These are phyloP conservation scores for Chesias legatella DNA, from an alignment of 2,888 invertebrate genomes.

Conservation along the genomic window DNA sequence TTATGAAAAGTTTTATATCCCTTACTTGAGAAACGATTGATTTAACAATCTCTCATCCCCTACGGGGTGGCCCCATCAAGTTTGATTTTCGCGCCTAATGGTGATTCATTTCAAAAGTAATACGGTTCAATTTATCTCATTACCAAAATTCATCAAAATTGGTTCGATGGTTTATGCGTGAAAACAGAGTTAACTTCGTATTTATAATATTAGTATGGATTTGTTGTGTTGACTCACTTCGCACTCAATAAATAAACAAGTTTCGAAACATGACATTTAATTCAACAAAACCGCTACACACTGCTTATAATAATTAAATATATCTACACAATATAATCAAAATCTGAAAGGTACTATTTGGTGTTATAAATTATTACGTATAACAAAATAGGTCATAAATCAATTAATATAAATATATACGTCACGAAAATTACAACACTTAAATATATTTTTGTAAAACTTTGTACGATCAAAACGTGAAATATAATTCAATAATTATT, in stretches of 20 bases:
- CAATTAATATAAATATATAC: constrained; percentile 40
- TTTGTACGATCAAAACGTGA: constrained; percentile 42
- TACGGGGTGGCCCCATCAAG: no score
- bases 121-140: no score
- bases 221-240: no score
- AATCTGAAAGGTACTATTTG: constrained; percentile 72
- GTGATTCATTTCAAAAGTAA: no score
- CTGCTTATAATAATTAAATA: constrained; percentile 48
- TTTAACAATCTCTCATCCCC: no score
- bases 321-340: constrained; percentile 59
- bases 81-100: no score
- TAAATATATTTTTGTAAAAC: constrained; percentile 31
- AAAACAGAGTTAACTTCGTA: no score
- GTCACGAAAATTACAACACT: constrained; percentile 37
- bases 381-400: constrained; percentile 58
- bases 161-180: no score
- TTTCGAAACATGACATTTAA: constrained; percentile 75
- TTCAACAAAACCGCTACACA: constrained; percentile 77
- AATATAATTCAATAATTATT: constrained; percentile 49
- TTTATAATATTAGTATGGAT: not conserved
- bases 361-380: constrained; percentile 68
- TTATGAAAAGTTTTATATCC: no score
- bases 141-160: no score
- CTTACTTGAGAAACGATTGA: no score
- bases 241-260: constrained; percentile 24